phyloP scores from a whole-genome alignment of 2,888 invertebrate species.

The Brachynemurus nebulosus region DNA sequence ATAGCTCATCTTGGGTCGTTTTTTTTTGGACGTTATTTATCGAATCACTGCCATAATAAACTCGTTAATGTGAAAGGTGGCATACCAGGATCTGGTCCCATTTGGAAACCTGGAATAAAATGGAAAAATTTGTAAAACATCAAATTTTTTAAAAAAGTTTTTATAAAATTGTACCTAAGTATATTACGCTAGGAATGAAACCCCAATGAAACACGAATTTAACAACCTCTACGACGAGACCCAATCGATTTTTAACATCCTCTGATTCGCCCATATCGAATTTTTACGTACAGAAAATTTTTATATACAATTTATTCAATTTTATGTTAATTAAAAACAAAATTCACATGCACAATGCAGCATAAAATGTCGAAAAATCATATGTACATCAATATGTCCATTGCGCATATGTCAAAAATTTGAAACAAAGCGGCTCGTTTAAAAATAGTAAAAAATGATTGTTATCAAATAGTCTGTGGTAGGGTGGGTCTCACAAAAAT shows the following conservation, averaged over 20 bases:
- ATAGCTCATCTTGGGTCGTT: too few species aligned
- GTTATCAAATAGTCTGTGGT: too few species aligned
- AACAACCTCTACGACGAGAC: slow-evolving; percentile 40
- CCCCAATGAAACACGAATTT: slow-evolving; percentile 55
- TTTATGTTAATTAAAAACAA: too few species aligned
- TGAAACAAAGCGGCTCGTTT: too few species aligned
- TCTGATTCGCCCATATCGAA: background rate
- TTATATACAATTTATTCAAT: too few species aligned
- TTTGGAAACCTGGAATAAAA: slow-evolving; percentile 41
- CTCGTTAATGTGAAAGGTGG: slow-evolving; percentile 42
- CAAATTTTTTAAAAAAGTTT: slow-evolving; percentile 4
- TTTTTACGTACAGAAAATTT: background rate
- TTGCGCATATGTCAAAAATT: too few species aligned
- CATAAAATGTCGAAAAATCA: too few species aligned
- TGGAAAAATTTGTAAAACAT: background rate
- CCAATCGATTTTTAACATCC: slow-evolving; percentile 43
- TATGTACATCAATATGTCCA: too few species aligned
- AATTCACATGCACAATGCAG: too few species aligned
- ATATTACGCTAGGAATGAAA: slow-evolving; percentile 53
- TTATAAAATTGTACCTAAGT: slow-evolving; percentile 38
- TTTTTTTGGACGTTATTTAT: too few species aligned
- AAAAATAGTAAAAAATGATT: too few species aligned
- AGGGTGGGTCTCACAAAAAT: too few species aligned
- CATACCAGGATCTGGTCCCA: slow-evolving; percentile 55
- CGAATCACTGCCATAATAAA: slow-evolving; percentile 29